Base-by-base conservation (phyloP, 2,113 vertebrate species). In the Choloepus hoffmanni region DNA sequence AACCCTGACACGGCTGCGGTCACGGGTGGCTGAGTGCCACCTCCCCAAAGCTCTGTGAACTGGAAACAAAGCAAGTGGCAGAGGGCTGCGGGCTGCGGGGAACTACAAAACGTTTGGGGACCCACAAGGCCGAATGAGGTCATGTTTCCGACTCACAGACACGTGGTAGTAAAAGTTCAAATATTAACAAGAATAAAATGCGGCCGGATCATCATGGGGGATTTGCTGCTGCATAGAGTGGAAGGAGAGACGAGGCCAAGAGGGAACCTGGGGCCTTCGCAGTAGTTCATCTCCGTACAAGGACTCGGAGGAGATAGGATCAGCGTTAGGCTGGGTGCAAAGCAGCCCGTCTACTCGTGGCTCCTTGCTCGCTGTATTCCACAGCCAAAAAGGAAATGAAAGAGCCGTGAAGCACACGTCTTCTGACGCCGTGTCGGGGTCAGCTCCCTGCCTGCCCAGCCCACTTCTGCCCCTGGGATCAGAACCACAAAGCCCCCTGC, bases 111-210 rank as follows among this genome's bases (percentile, higher is more conserved):
- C 3, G 16, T 19, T 67, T 50, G 28, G 4, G 60, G 19, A 23
- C 63, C 40, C n/a, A 24, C 19, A 40, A 62, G 40, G 36, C 15
- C 3, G 15, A 6, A 28, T 5, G 14, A 36, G 7, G 55, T 45
- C 12, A 70, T 9, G 10, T 73, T 63, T 14, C 12, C 3, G 33
- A 33, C 55, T 19, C 10, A 15, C 12, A 23, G 0, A 30, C 16
- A 3, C 6, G 2, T 4, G 11, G 48, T 2, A 76, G 16, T 15
- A 53, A 45, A 83, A 43, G 18, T 18, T 0, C 4, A 10, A 6
- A 30, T 24, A 15, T 43, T 36, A 7, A 0, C 0, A 10, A 43
- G 36, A 70, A 24, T 2, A 28, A 36, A 21, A 16, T 0, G 2
- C 26, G 15, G 53, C 21, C 26, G 48, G 28, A 15, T 33, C 63